Evolutionary conservation across 2,113 vertebrate genomes (phyloP), one percentile per base, ranked within the genome.

Genomic region (Gymnobelideus leadbeateri): DNA sequence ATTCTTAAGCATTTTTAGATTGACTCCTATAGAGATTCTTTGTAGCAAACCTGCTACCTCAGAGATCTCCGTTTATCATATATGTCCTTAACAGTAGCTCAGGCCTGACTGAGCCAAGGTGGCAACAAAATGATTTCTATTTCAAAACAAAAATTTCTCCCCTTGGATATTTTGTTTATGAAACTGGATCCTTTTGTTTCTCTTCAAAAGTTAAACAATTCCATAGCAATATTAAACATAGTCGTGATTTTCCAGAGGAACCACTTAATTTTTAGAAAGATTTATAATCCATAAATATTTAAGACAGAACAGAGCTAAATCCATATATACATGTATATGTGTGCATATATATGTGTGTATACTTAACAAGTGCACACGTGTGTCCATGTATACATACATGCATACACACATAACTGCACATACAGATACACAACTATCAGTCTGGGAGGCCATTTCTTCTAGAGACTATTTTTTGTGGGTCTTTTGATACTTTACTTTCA

Each of bases 271-370:
- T 98, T 96, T 92, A 95, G 93, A 94, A 93, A 95, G 97, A 98
- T 98, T 98, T 98, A 98, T 97, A 97, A 97, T 98, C 94, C 96
- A 91, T 98, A 99, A 98, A 98, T 98, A 99, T 98, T 98, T 98
- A 97, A 98, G 94, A 89, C 96, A 94, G 95, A 98, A 98, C 14
- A 96, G 95, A 97, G 95, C 91, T 55, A 93, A 97, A 97, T 77
- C 93, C 97, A 97, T 92, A 57, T 57, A 28, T 28, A 37, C 31
- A 6, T 26, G 4, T 68, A 8, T 19, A 19, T n/a, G 4, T n/a
- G 4, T 9, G 16, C 16, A 68, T 3, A 77, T 3, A 37, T 12
- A 68, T 37, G 12, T 61, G 2, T 37, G 19, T 31, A 5, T n/a
- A 37, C 31, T 3, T 25, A 55, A 55, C 54, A 55, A 49, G 47